phyloP scores from a whole-genome alignment of 2,113 vertebrate species.

The Melanerpes aurifrons region DNA sequence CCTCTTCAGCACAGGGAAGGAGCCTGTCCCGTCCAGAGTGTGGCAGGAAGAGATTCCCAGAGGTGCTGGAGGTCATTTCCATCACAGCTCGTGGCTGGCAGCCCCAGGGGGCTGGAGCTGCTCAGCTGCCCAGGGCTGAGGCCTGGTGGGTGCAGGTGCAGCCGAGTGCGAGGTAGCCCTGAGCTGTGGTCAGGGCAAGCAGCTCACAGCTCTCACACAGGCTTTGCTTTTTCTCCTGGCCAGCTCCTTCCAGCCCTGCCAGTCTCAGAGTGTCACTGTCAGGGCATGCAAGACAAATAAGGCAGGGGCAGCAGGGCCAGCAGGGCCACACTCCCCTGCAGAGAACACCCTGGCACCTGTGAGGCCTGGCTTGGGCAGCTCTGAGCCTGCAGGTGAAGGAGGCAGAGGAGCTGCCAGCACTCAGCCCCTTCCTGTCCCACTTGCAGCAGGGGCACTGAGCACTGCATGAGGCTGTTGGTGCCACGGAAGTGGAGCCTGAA shows the following conservation, averaged over 20 bases:
- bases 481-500: not conserved
- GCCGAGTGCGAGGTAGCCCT: not conserved
- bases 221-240: rapidly evolving
- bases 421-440: not conserved
- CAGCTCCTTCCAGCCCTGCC: not conserved
- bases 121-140: not conserved
- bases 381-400: not conserved
- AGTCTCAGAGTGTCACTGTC: not conserved
- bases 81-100: rapidly evolving
- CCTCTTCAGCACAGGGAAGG: rapidly evolving
- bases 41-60: not conserved
- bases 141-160: not conserved
- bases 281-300: not conserved
- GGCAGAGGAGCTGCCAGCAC: not conserved
- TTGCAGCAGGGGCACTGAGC: too few species aligned
- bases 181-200: too few species aligned
- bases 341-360: not conserved
- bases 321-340: not conserved
- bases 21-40: not conserved
- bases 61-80: not conserved
- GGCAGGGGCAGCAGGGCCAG: not conserved
- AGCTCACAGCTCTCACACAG: not conserved
- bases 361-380: not conserved
- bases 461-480: not conserved
- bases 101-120: not conserved